Evolutionary conservation across 2,888 invertebrate species (phyloP), one percentile per base, ranked within the genome.

Genomic region (Plagodis dolabraria): DNA sequence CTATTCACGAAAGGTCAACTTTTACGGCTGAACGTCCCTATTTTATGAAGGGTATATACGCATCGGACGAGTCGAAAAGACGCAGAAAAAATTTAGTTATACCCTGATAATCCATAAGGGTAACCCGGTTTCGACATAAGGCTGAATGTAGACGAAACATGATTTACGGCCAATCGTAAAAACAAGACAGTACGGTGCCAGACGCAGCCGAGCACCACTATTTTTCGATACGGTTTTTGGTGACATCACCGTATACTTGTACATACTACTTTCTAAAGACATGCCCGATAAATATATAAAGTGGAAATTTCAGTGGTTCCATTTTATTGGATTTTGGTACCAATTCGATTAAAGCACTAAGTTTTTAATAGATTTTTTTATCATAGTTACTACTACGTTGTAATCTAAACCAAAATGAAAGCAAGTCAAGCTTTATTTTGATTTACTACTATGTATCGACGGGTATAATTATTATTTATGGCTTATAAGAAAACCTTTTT

Each of bases 101-200:
- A 44, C 56, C 46, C 46, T 52, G 56, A 61, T 57, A 53, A 57
- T 53, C 53, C 57, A 54, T 57, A 50, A 59, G 54, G 47, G 50
- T 48, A 55, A 60, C 47, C 45, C 42, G 44, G 47, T 64, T 67
- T 62, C 57, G 63, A 65, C 59, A 62, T 66, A 65, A 60, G 64
- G 53, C 61, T 57, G 52, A 55, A 59, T 43, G 63, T 56, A 52
- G 46, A 48, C 47, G 55, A 51, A 33, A 50, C 60, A 65, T 74
- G 74, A 74, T 74, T 74, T 75, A 75, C 65, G 53, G 65, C 47
- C 55, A 46, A 54, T 71, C 75, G 69, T 75, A 75, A 74, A 75
- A 52, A 61, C 48, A 66, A 67, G 61, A 66, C 68, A 54, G 64
- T 45, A 49, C 68, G 57, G 75, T 75, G 68, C 75, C 74, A 74